Conservation (phyloP, 2,888 invertebrate genomes). For the Andrena chrysosceles region DNA sequence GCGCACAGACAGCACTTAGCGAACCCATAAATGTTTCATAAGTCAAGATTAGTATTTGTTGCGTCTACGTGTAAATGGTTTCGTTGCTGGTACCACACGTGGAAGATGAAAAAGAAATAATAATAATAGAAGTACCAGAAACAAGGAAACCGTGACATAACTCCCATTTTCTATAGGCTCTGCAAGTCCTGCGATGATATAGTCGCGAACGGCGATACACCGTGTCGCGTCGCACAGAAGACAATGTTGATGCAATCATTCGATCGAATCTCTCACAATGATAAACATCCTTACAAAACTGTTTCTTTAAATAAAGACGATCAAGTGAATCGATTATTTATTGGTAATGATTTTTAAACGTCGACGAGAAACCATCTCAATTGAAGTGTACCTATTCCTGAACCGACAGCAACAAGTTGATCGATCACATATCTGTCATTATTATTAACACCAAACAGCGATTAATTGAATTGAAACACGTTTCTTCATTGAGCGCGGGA, state of each 20-base stretch:
- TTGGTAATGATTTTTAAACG: background rate
- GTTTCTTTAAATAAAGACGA: too few species aligned
- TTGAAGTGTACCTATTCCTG: background rate
- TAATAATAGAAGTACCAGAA: slow-evolving; percentile 40
- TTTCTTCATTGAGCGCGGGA: background rate
- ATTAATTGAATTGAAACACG: background rate
- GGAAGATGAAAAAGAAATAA: slow-evolving; percentile 29
- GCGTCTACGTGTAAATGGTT: slow-evolving; percentile 22
- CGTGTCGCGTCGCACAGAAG: too few species aligned
- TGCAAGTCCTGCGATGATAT: background rate
- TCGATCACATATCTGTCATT: background rate
- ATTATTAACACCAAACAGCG: background rate
- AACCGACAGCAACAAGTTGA: background rate
- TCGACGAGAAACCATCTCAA: background rate
- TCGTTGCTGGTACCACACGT: slow-evolving; percentile 19
- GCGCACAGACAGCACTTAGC: background rate
- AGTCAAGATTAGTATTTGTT: slow-evolving; percentile 13
- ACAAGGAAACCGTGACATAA: slow-evolving; percentile 40
- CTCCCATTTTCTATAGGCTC: slow-evolving; percentile 2
- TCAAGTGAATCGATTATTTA: too few species aligned
- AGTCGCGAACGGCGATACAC: background rate
- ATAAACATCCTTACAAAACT: too few species aligned
- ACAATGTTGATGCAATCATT: too few species aligned
- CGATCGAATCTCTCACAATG: too few species aligned
- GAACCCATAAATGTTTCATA: slow-evolving; percentile 45